These are phyloP conservation scores for Eublepharis macularius DNA, from an alignment of 2,113 vertebrate genomes.

Conservation along the genomic window DNA sequence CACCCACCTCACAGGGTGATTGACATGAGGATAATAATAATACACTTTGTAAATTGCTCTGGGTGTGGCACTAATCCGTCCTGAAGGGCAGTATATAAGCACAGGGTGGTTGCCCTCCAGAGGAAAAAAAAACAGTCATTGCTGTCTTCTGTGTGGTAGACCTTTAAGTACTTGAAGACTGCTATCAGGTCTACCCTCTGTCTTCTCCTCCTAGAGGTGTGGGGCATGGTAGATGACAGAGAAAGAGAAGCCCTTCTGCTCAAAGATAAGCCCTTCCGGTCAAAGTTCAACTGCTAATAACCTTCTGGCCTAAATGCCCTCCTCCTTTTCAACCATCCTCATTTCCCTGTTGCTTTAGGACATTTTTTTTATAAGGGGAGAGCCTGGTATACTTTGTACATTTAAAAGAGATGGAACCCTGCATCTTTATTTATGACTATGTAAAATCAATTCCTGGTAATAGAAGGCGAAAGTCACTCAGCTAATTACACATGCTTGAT, in stretches of 20 bases:
- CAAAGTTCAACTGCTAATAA: conserved; percentile 30
- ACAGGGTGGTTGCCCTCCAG: too few species aligned
- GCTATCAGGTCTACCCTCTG: too few species aligned
- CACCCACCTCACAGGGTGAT: too few species aligned
- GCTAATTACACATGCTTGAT: conserved; percentile 82
- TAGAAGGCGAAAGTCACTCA: conserved; percentile 78
- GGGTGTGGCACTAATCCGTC: too few species aligned
- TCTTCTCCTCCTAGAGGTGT: too few species aligned
- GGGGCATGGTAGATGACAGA: too few species aligned
- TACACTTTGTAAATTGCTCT: too few species aligned
- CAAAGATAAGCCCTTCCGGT: neutral
- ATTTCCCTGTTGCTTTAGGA: conserved; percentile 10
- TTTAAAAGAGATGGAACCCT: conserved; percentile 54
- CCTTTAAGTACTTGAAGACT: too few species aligned
- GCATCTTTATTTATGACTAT: conserved; percentile 82
- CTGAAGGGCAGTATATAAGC: too few species aligned
- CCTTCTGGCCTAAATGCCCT: conserved; percentile 13
- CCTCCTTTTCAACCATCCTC: conserved; percentile 21
- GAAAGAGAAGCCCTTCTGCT: neutral
- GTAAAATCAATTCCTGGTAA: conserved; percentile 76
- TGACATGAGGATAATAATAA: too few species aligned
- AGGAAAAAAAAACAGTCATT: too few species aligned
- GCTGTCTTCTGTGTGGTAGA: too few species aligned
- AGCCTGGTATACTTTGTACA: conserved; percentile 45
- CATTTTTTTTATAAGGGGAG: neutral